Evolutionary conservation across 2,888 invertebrate genomes (phyloP).

Genomic region (Troides oblongomaculatus): DNA sequence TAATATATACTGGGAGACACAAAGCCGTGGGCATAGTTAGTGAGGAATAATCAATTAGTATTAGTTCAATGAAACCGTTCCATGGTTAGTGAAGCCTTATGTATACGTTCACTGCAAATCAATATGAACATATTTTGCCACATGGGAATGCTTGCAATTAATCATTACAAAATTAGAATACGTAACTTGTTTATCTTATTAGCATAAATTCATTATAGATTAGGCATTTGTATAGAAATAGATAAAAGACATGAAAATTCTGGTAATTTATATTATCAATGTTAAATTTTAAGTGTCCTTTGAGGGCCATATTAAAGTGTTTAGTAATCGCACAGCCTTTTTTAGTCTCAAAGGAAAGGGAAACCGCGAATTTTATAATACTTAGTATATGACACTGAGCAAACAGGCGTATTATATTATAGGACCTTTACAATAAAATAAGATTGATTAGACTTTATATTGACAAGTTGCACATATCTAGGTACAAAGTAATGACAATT

Average conservation of each 20-base stretch:
- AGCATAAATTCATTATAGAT: neutral
- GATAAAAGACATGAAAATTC: neutral
- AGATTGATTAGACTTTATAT: no score
- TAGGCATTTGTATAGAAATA: neutral
- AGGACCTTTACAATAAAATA: no score
- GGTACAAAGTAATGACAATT: no score
- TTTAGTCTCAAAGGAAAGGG: no score
- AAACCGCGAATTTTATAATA: no score
- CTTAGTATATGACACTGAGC: no score
- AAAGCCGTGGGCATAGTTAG: neutral
- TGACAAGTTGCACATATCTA: no score
- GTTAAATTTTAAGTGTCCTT: neutral
- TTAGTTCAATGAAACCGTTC: constrained; percentile 20
- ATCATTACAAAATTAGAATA: neutral
- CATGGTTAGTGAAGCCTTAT: constrained; percentile 15
- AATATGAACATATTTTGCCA: neutral
- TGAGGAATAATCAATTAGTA: constrained; percentile 10
- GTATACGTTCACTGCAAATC: neutral
- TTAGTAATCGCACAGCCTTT: no score
- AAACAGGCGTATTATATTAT: no score
- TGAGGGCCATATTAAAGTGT: no score
- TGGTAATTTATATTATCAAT: neutral
- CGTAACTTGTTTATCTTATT: neutral
- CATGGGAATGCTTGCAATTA: neutral
- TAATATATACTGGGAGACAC: neutral